Percentiles rank a stretch among this genome's conserved stretches.
These are phyloP conservation scores for Phoenicopterus ruber DNA, from an alignment of 2,113 vertebrate genomes.

Conservation along the genomic window DNA sequence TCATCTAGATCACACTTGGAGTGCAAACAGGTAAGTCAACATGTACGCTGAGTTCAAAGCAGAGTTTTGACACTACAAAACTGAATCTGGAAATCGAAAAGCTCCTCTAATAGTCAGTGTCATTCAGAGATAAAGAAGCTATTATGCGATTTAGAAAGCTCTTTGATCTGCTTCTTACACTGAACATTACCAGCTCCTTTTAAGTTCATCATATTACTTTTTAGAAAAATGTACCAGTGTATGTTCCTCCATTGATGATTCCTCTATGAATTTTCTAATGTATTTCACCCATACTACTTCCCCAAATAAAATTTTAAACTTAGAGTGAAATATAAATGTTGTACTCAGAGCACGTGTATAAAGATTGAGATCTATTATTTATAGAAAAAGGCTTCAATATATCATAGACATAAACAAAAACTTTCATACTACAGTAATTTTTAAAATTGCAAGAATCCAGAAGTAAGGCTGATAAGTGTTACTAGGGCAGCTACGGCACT, in stretches of 20 bases:
- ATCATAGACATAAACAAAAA: neutral
- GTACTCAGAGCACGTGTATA: fast-evolving
- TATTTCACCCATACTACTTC: neutral
- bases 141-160: constrained; percentile 5
- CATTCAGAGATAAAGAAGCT: constrained; percentile 31
- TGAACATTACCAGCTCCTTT: constrained; percentile 15
- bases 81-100: constrained; percentile 21
- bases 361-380: neutral
- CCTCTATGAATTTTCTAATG: neutral
- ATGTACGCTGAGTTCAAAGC: constrained; percentile 30
- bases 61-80: constrained; percentile 50
- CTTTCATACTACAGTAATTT: neutral
- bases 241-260: neutral
- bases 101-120: constrained; percentile 34
- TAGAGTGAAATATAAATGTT: neutral
- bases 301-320: neutral
- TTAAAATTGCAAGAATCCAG: neutral
- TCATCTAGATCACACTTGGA: neutral
- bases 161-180: constrained; percentile 39
- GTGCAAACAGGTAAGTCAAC: constrained; percentile 13
- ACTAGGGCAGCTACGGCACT: neutral
- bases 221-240: neutral
- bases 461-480: neutral
- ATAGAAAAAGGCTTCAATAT: neutral
- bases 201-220: neutral